Percentiles rank a stretch among this genome's conserved stretches.
Evolutionary conservation across 2,888 invertebrate species (phyloP).

Genomic region (Eustalomyia histrio): DNA sequence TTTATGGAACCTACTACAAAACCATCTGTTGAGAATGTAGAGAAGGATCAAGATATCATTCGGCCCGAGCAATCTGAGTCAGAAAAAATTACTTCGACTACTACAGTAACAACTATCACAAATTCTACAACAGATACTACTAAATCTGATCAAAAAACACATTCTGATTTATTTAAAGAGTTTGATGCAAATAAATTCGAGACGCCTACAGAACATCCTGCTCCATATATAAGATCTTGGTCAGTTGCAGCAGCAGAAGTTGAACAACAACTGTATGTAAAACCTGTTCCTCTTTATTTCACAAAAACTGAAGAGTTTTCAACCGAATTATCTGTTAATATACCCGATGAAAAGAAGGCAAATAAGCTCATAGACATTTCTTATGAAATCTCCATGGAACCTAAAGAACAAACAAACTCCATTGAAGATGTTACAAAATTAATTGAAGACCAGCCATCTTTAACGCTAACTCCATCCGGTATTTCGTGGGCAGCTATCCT

Average conservation of each 20-base stretch:
- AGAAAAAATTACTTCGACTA: neutral
- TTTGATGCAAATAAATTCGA: neutral
- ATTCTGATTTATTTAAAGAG: neutral
- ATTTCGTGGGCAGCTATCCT: slow-evolving; percentile 57
- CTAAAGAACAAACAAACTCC: neutral
- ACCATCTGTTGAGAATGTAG: neutral
- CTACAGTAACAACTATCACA: neutral
- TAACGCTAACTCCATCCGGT: neutral
- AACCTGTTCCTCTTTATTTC: neutral
- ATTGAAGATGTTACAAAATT: neutral
- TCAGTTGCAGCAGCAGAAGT: slow-evolving; percentile 58
- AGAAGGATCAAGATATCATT: neutral
- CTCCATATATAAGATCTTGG: slow-evolving; percentile 55
- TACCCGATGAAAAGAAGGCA: slow-evolving; percentile 20
- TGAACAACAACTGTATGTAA: slow-evolving; percentile 30
- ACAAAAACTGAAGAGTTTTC: neutral
- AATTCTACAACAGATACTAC: neutral
- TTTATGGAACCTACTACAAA: neutral
- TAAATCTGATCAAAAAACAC: neutral
- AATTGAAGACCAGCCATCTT: neutral
- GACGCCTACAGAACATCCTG: neutral
- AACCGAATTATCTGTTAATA: neutral
- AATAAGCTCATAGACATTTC: neutral
- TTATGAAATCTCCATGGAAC: neutral
- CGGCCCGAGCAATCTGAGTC: neutral